Conservation (phyloP, 2,797 vertebrate genomes). For the Tangara arthus region DNA sequence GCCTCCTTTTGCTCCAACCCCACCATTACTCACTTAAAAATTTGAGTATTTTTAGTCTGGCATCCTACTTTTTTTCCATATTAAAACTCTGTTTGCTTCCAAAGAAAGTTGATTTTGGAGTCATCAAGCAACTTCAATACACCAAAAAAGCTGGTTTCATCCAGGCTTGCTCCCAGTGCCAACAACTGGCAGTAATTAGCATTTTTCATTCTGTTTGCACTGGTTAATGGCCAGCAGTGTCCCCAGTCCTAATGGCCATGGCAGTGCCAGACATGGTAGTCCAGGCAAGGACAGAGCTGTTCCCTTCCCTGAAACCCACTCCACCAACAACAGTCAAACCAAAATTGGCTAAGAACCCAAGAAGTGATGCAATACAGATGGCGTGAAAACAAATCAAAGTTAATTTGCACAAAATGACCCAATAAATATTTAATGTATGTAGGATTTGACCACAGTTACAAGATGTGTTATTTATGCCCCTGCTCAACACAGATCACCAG, state of each 20-base stretch:
- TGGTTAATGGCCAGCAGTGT: background rate
- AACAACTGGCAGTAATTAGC: background rate
- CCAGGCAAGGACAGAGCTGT: background rate
- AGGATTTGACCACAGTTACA: background rate
- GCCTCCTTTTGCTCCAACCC: background rate
- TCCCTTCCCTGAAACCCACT: background rate
- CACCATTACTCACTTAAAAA: background rate
- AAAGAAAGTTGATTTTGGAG: background rate
- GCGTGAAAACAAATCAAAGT: background rate
- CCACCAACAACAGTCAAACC: accelerated
- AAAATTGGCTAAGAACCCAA: background rate
- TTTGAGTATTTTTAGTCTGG: background rate
- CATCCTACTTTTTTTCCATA: accelerated
- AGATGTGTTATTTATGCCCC: background rate
- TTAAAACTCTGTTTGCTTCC: background rate
- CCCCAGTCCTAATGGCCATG: background rate
- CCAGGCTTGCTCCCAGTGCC: background rate
- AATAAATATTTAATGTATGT: accelerated
- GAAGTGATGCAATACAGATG: background rate
- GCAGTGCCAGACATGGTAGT: background rate
- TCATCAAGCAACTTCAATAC: background rate
- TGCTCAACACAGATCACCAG: background rate
- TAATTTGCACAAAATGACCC: background rate
- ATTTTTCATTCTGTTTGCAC: background rate
- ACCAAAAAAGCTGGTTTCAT: background rate